Base-by-base conservation (phyloP, 2,888 invertebrate genomes). In the Allolobophora icterica region DNA sequence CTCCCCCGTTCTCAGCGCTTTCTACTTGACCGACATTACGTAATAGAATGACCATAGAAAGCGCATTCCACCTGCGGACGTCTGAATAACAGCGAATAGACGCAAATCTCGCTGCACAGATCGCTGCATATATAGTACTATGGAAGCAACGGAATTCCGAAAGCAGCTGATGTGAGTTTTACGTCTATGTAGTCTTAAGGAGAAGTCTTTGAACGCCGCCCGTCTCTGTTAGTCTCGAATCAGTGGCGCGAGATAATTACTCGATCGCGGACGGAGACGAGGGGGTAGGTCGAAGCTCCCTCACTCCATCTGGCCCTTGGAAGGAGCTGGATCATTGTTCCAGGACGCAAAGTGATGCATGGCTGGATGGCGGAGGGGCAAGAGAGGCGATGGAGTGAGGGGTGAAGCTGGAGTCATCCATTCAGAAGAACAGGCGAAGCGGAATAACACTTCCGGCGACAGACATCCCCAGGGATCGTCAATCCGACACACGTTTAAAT, bases 371-470 rank as follows among this genome's bases (percentile, higher is more conserved):
- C 71, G 71, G 71, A 71, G 71, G n/a, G n/a, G n/a, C 71, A n/a
- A n/a, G n/a, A 71, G 52, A 52, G 38, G 89, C 21, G 89, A 24
- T 0, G 40, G 24, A 30, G 89, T 40, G 19, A 24, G 40, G 35
- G 89, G 38, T 33, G 89, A 42, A 13, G 89, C 21, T 35, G 35
- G 11, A 87, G 21, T 34, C 35, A 35, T 87, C 87, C 87, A 87
- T 87, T 87, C 21, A 87, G 87, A 87, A 87, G 87, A 87, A 38
- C 21, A 87, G 8, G 21, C 35, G 87, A 38, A 87, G 87, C 87
- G 87, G 87, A 87, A 87, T 87, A 87, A 87, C 38, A 87, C 87
- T 35, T 87, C 87, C 35, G 87, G 87, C 34, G 38, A 87, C 87
- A 35, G 35, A 38, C 34, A 38, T 24, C 34, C 24, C 34, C 5